A percentile compares a stretch with the other conserved stretches of the same genome.
phyloP scores from a whole-genome alignment of 2,113 vertebrate species.

The Ibidorhyncha struthersii region DNA sequence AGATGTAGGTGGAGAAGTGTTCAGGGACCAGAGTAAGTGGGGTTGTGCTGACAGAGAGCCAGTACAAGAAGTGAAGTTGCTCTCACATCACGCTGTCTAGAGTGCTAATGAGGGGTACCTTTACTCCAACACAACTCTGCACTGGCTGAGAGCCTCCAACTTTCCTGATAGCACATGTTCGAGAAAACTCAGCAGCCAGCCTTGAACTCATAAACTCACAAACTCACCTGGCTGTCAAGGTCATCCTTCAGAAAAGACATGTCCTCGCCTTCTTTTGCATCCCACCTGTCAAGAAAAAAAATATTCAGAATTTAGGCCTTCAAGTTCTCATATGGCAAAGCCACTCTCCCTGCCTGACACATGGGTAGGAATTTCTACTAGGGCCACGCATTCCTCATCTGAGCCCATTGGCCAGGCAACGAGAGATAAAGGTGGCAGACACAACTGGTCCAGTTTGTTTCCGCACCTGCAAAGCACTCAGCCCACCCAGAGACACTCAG shows the following conservation, averaged over 20 bases:
- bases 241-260: conserved; percentile 58
- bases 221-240: conserved; percentile 61
- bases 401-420: background rate
- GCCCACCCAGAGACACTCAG: background rate
- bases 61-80: background rate
- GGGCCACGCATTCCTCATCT: background rate
- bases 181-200: background rate
- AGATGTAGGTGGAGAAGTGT: background rate
- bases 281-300: conserved; percentile 68
- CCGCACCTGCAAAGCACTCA: background rate
- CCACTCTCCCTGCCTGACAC: background rate
- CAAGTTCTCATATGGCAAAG: background rate
- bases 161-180: background rate
- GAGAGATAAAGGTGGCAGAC: background rate
- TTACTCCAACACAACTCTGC: background rate
- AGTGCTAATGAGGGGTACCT: background rate
- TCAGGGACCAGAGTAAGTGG: background rate
- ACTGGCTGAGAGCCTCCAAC: background rate
- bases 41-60: background rate
- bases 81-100: background rate
- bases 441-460: background rate
- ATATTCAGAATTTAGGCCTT: background rate
- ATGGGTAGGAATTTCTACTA: background rate
- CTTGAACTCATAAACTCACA: conserved; percentile 33
- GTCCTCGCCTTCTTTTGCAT: conserved; percentile 72